Evolutionary conservation across 2,113 vertebrate genomes (phyloP), one percentile per base, ranked within the genome.

Genomic region (Sisor rabdophorus): DNA sequence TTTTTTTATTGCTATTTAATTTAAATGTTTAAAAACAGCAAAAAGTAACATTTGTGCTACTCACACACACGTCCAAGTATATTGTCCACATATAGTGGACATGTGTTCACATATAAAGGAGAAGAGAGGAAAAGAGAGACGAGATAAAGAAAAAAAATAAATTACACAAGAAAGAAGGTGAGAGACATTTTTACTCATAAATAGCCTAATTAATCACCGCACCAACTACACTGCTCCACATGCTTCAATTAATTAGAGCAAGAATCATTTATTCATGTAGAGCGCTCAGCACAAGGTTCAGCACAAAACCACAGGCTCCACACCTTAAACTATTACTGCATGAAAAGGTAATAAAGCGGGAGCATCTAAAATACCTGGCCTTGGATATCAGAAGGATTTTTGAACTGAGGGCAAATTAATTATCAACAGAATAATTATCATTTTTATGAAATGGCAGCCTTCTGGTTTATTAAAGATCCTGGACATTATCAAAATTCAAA

Each of bases 171-270:
- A 36, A 67, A 30, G 70, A 61, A 50, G 32, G 36, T 44, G 30
- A 79, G 32, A 77, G 65, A 79, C 54, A 71, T 78, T 75, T 67
- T 77, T 73, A 67, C 71, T 75, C 77, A 78, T 71, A 76, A 80
- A 84, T 75, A 79, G 60, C 55, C 77, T 77, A 81, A 83, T 81
- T 81, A 81, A 85, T 80, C 71, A 85, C 55, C 52, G 74, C 73
- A 80, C 79, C 82, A 83, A 81, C 74, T 82, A 76, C 12, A 75
- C 73, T 52, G 63, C 73, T 81, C 74, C 77, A 78, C 71, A 81
- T 75, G 77, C 72, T 82, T 79, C 75, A 82, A 80, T 80, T 83
- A 83, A 83, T 81, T 83, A 76, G 76, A 75, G 52, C 22, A 64
- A 80, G 78, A 83, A 78, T 81, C 61, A 75, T 72, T 82, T 76